Evolutionary conservation across 2,797 vertebrate genomes (phyloP).

Genomic region (Falco novaeseelandiae): DNA sequence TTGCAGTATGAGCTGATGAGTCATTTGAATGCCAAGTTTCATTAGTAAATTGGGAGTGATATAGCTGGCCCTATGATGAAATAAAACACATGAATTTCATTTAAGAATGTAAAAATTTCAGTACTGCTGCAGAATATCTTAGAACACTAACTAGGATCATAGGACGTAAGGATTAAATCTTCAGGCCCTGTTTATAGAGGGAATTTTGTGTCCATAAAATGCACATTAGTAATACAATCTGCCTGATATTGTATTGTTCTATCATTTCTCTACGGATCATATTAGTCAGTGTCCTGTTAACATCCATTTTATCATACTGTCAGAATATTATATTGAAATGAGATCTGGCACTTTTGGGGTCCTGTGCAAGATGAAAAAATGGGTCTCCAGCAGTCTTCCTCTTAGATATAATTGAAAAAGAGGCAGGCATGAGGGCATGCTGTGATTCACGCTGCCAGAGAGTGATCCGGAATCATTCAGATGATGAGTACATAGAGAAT

Average conservation of each 20-base stretch:
- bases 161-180: background rate
- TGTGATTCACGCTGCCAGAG: slow-evolving; percentile 68
- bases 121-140: background rate
- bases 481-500: slow-evolving; percentile 75
- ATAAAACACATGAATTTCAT: slow-evolving; percentile 17
- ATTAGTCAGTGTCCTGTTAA: slow-evolving; percentile 71
- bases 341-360: slow-evolving; percentile 72
- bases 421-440: slow-evolving; percentile 72
- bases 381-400: slow-evolving; percentile 73
- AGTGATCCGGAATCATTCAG: slow-evolving; percentile 75
- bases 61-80: background rate
- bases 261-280: slow-evolving; percentile 11
- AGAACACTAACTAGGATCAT: background rate
- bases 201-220: slow-evolving; percentile 34
- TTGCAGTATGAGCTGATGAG: slow-evolving; percentile 51
- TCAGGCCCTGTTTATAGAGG: slow-evolving; percentile 6
- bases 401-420: slow-evolving; percentile 79
- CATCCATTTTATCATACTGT: slow-evolving; percentile 64
- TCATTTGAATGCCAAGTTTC: slow-evolving; percentile 66
- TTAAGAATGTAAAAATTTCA: background rate
- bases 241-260: slow-evolving; percentile 4
- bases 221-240: slow-evolving; percentile 22
- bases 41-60: slow-evolving; percentile 63
- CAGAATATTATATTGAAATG: slow-evolving; percentile 72
- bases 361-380: slow-evolving; percentile 67